Base-by-base conservation (phyloP, 2,797 vertebrate genomes). In the Alca torda region DNA sequence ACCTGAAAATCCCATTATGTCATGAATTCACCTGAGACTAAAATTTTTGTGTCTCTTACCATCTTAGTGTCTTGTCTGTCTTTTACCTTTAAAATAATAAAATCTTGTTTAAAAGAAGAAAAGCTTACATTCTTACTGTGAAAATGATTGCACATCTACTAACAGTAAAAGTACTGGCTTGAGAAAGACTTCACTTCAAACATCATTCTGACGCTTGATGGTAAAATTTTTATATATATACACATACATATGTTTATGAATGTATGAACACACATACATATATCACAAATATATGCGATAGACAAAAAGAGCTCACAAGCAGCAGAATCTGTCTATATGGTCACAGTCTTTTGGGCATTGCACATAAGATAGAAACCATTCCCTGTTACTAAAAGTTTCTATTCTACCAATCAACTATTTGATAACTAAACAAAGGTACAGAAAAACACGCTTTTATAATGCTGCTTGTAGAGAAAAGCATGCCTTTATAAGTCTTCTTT, bases 81-180 rank as follows among this genome's bases (percentile, higher is more conserved):
- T 59, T 68, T 73, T 57, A 37, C 46, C 25, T 84, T 60, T 56
- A 61, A 60, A 92, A 74, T 43, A 65, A 46, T 20, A 68, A 51
- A 33, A 16, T n/a, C 3, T 5, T 61, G 33, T 54, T 76, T 54
- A 83, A 90, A 69, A 37, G 16, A 41, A 48, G 53, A 60, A 60
- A 31, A 74, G 8, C 11, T 74, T 67, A 61, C 45, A 89, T 82
- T 89, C 96, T 88, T 88, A 98, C 96, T 98, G 97, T 84, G 35
- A 98, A 98, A 65, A 97, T 96, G 94, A 98, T 92, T 13, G 97
- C 97, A 79, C 96, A 98, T 50, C 97, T 92, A 78, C 97, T 96
- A 67, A 98, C 70, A 10, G 93, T 95, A 74, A 96, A 96, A 21
- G 97, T 97, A 43, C 93, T 97, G 56, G 95, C 94, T 11, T 97